phyloP scores from a whole-genome alignment of 2,797 vertebrate species.

The Borostomias antarcticus region DNA sequence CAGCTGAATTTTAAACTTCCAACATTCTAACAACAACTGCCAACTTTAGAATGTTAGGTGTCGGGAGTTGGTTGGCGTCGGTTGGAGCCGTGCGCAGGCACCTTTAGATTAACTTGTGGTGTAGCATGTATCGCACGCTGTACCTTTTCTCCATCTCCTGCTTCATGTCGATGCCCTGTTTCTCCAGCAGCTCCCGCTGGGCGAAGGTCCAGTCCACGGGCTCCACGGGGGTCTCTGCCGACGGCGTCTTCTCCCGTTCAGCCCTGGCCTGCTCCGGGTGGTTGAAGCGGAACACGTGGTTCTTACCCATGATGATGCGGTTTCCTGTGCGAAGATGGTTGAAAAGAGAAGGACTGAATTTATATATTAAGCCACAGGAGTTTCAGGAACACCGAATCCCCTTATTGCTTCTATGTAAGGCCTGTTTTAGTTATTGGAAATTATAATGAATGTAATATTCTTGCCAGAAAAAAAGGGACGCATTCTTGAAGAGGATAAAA shows the following conservation, averaged over 20 bases:
- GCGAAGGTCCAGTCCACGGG: slow-evolving; percentile 99
- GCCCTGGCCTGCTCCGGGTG: slow-evolving; percentile 97
- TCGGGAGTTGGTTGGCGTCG: no score
- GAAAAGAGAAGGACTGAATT: neutral
- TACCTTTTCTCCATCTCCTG: slow-evolving; percentile 99
- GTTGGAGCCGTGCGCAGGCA: no score
- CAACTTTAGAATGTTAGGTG: no score
- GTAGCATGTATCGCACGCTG: no score
- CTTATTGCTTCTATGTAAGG: no score
- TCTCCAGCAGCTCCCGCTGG: slow-evolving; percentile 96
- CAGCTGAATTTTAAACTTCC: no score
- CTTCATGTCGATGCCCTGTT: slow-evolving; percentile 99
- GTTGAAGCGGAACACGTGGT: slow-evolving; percentile 98
- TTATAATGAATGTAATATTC: no score
- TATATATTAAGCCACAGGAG: neutral
- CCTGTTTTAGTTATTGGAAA: no score
- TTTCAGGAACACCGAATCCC: neutral
- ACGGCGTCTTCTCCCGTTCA: slow-evolving; percentile 95
- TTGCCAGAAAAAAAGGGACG: no score
- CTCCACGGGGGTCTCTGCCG: slow-evolving; percentile 95
- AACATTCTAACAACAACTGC: no score
- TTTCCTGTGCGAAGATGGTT: slow-evolving; percentile 90
- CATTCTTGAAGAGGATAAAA: no score
- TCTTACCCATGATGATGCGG: slow-evolving; percentile 99
- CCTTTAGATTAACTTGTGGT: no score